Conservation (phyloP, 2,888 invertebrate species). For the Calameuta idolon region DNA sequence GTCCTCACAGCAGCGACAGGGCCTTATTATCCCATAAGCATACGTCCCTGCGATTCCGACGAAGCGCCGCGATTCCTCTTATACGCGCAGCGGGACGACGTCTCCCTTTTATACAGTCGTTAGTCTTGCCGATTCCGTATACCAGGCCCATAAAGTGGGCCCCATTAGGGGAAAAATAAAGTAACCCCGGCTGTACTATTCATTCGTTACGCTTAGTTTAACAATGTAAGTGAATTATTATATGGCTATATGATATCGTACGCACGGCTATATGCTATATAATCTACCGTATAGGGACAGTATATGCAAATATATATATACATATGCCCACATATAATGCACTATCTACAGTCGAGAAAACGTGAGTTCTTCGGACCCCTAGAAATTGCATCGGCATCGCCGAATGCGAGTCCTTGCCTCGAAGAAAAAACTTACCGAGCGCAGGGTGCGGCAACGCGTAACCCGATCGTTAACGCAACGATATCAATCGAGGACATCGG, state of each 20-base stretch:
- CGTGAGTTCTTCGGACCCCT: not conserved
- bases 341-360: not conserved
- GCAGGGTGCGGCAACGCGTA: constrained; percentile 9
- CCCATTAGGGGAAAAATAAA: not conserved
- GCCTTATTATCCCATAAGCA: constrained; percentile 43
- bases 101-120: not conserved
- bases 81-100: not conserved
- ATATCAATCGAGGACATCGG: constrained; percentile 58
- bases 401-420: not conserved
- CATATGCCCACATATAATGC: too few species aligned
- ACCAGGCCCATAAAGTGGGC: not conserved
- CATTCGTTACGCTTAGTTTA: not conserved
- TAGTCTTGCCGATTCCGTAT: not conserved
- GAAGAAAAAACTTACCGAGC: not conserved
- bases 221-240: not conserved
- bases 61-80: not conserved
- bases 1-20: constrained; percentile 44
- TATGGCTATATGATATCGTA: not conserved
- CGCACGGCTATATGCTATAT: not conserved
- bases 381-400: not conserved
- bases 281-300: not conserved
- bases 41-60: not conserved
- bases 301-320: too few species aligned
- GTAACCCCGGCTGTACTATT: not conserved
- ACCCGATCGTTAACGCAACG: constrained; percentile 47